phyloP scores from a whole-genome alignment of 2,888 invertebrate genomes.

The Melipona bicolor region DNA sequence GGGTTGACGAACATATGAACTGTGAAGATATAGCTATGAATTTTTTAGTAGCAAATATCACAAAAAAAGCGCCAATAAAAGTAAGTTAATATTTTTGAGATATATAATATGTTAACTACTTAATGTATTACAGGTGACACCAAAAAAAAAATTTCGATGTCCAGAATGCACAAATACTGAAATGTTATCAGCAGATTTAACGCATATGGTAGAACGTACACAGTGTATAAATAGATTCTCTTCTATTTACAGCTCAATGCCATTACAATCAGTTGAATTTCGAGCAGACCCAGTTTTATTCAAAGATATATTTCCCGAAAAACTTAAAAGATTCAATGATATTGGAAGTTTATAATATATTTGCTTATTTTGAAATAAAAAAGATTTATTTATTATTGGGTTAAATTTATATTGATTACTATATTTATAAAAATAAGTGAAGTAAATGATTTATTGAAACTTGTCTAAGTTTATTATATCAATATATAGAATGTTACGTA shows the following conservation, averaged over 20 bases:
- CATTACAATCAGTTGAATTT: conserved; percentile 95
- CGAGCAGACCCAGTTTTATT: conserved; percentile 97
- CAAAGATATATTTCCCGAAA: conserved; percentile 93
- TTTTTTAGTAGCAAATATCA: conserved; percentile 96
- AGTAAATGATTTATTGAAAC: neutral
- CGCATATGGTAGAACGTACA: conserved; percentile 96
- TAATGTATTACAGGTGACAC: conserved; percentile 89
- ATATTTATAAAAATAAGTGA: neutral
- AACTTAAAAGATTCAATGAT: conserved; percentile 94
- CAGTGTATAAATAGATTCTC: conserved; percentile 93
- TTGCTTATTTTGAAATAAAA: neutral
- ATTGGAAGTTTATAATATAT: conserved; percentile 92
- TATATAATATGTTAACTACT: conserved; percentile 5
- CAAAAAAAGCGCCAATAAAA: conserved; percentile 97
- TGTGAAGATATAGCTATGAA: conserved; percentile 99
- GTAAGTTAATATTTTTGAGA: conserved; percentile 82
- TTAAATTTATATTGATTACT: too few species aligned
- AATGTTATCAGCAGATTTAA: conserved; percentile 96
- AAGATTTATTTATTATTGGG: neutral
- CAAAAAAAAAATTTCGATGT: conserved; percentile 98
- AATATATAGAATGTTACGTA: neutral
- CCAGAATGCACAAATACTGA: conserved; percentile 97
- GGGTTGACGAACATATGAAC: conserved; percentile 98
- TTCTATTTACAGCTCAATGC: conserved; percentile 93
- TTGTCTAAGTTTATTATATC: neutral